Percentiles rank a stretch among this genome's conserved stretches.
Evolutionary conservation across 2,888 invertebrate species (phyloP).

Genomic region (Labia minor): DNA sequence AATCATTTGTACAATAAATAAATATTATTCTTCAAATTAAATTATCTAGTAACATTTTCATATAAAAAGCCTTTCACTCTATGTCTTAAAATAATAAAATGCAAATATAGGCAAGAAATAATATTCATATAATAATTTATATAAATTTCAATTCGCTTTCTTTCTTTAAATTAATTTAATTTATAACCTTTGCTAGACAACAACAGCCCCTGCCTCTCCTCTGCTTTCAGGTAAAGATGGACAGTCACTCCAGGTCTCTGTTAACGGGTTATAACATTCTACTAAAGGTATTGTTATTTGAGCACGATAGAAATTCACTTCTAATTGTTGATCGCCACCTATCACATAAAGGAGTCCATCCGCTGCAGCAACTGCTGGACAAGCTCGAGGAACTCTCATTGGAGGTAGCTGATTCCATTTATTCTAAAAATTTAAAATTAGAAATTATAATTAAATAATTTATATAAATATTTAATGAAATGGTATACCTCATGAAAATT

Average conservation of each 20-base stretch:
- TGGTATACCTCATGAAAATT: slow-evolving; percentile 59
- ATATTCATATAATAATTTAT: background rate
- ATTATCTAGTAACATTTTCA: background rate
- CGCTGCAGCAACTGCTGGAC: slow-evolving; percentile 74
- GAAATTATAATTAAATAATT: background rate
- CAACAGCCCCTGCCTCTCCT: slow-evolving; percentile 77
- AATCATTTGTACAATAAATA: background rate
- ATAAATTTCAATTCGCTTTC: background rate
- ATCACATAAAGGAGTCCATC: slow-evolving; percentile 73
- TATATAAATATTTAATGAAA: background rate
- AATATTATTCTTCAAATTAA: background rate
- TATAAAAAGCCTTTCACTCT: background rate
- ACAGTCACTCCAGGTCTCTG: slow-evolving; percentile 65
- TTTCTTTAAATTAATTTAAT: background rate
- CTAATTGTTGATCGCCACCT: slow-evolving; percentile 73
- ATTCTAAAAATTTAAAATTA: slow-evolving; percentile 40
- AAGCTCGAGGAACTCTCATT: slow-evolving; percentile 63
- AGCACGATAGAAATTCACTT: slow-evolving; percentile 71
- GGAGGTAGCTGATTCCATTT: slow-evolving; percentile 68
- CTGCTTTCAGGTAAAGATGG: slow-evolving; percentile 71
- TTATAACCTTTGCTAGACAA: slow-evolving; percentile 37
- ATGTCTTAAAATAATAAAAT: background rate
- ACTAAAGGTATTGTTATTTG: slow-evolving; percentile 73
- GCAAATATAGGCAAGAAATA: background rate
- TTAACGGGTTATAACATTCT: slow-evolving; percentile 72